Conservation (phyloP, 2,888 invertebrate species). For the Rotaria magnacalcarata region DNA sequence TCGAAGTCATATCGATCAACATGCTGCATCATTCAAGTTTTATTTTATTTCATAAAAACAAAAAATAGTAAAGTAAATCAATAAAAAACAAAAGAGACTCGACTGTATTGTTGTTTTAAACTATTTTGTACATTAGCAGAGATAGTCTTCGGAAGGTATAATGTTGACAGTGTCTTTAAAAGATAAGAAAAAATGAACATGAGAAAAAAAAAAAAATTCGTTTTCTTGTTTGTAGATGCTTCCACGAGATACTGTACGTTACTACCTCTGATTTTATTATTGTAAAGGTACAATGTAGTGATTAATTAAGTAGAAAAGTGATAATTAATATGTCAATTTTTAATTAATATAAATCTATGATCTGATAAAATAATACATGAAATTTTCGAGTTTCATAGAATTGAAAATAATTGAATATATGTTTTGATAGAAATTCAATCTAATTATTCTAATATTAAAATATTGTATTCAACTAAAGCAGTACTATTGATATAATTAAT, state of each 20-base stretch:
- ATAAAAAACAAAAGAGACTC: background rate
- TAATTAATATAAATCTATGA: background rate
- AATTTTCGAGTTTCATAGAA: no score
- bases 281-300: background rate
- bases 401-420: no score
- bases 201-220: background rate
- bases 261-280: background rate
- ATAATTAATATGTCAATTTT: background rate
- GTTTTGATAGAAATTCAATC: no score
- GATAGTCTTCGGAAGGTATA: background rate
- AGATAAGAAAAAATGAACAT: background rate
- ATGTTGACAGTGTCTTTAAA: background rate
- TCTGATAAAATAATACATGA: background rate
- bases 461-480: background rate
- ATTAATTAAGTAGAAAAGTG: background rate
- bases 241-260: background rate
- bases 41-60: background rate
- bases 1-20: background rate
- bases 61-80: background rate
- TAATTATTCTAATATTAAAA: no score
- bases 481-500: background rate
- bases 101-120: background rate
- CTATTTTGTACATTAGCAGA: background rate
- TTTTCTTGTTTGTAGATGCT: background rate
- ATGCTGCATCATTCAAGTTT: background rate